Evolutionary conservation across 2,113 vertebrate genomes (phyloP).

Genomic region (human): DNA sequence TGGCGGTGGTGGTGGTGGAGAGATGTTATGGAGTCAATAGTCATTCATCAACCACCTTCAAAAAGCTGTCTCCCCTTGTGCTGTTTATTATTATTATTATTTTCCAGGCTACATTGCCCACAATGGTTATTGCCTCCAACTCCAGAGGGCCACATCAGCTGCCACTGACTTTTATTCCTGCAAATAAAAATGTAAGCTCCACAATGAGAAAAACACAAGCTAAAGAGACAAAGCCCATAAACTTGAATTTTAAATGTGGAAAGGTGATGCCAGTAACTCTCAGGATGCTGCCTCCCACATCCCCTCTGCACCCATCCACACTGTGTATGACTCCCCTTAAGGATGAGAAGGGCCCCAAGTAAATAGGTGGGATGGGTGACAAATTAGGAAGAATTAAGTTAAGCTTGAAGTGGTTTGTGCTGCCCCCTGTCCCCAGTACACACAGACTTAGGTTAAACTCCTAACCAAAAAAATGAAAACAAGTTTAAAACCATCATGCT

Average conservation of each 20-base stretch:
- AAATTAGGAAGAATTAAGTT: neutral
- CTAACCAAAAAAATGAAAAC: neutral
- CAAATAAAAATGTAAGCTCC: conserved; percentile 55
- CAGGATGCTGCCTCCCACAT: neutral
- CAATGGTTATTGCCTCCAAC: neutral
- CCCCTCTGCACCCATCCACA: neutral
- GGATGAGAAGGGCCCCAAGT: neutral
- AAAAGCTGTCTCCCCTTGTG: neutral
- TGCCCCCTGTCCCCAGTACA: neutral
- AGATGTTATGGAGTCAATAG: neutral
- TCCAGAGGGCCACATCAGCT: conserved; percentile 27
- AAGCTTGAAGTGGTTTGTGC: neutral
- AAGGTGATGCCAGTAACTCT: neutral
- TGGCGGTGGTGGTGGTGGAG: neutral
- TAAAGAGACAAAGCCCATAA: conserved; percentile 41
- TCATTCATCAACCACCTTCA: neutral
- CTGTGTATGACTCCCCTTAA: fast-evolving
- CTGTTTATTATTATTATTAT: conserved; percentile 24
- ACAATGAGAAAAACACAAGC: neutral
- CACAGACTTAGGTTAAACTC: conserved; percentile 5
- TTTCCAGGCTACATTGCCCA: neutral
- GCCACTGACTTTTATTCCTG: conserved; percentile 48
- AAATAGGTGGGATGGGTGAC: neutral
- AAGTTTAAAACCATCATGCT: conserved; percentile 23
- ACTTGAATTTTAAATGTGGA: conserved; percentile 21